Conservation (phyloP, 1,140 invertebrate species). For the Musca domestica region DNA sequence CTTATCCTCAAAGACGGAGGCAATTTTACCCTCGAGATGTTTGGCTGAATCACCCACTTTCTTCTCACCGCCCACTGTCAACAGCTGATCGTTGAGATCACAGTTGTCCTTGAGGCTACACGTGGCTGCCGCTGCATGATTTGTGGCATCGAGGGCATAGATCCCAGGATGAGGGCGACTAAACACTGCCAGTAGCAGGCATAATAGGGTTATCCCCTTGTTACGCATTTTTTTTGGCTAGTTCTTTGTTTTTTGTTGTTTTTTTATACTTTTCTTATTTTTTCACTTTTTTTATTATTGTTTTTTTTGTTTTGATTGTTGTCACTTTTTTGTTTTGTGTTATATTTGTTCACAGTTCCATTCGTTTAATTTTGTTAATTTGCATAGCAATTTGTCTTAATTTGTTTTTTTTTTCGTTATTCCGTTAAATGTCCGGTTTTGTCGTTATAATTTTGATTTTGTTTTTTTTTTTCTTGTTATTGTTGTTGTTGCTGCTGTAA, state of each 20-base stretch:
- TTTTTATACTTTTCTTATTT: not conserved
- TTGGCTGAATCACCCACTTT: constrained; percentile 30
- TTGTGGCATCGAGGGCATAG: not conserved
- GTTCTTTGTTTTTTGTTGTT: constrained; percentile 3
- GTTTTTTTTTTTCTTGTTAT: no score
- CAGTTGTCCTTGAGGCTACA: constrained; percentile 49
- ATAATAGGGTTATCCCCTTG: constrained; percentile 11
- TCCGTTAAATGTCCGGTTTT: no score
- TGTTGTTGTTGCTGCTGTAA: no score
- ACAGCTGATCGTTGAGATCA: constrained; percentile 43
- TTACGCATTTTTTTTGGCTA: not conserved
- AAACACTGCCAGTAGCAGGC: constrained; percentile 8
- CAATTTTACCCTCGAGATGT: constrained; percentile 46
- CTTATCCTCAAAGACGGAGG: constrained; percentile 50
- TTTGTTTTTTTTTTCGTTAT: no score
- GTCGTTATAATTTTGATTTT: no score
- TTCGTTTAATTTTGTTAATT: no score
- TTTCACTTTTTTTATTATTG: no score
- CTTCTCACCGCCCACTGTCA: constrained; percentile 27
- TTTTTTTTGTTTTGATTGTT: not conserved
- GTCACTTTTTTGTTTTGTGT: not conserved
- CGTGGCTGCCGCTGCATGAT: constrained; percentile 28
- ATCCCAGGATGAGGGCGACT: not conserved
- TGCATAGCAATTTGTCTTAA: no score
- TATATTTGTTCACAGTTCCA: not conserved